Evolutionary conservation across 2,797 vertebrate genomes (phyloP).

Genomic region (Delichon dasypus): DNA sequence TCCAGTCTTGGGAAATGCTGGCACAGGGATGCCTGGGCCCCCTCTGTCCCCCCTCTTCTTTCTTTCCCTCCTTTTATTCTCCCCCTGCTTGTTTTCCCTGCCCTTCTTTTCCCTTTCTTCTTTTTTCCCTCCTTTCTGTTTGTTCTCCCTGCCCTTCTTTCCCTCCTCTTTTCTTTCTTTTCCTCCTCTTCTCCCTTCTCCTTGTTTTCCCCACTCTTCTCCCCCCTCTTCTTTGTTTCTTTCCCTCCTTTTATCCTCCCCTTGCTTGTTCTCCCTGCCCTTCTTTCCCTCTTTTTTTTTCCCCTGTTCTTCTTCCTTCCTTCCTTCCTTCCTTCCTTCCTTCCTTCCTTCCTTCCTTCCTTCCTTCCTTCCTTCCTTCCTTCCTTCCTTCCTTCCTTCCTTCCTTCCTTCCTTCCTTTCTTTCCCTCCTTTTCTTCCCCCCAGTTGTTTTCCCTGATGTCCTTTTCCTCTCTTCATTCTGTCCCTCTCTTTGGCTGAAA

Average conservation of each 20-base stretch:
- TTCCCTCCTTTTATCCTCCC: too few relatives aligned
- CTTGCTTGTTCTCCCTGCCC: too few relatives aligned
- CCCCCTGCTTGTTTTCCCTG: background rate
- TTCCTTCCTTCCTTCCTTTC: fast-evolving
- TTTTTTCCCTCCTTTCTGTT: background rate
- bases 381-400: too few relatives aligned
- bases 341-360: too few relatives aligned
- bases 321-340: background rate
- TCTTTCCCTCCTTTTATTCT: background rate
- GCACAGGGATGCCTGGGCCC: background rate
- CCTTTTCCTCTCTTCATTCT: too few relatives aligned
- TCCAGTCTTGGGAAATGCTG: background rate
- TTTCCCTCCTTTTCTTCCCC: too few relatives aligned
- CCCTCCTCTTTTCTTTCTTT: too few relatives aligned
- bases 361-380: too few relatives aligned
- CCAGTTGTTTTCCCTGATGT: background rate
- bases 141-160: too few relatives aligned
- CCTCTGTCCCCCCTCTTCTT: background rate
- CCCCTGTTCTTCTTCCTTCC: background rate
- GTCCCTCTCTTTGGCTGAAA: background rate
- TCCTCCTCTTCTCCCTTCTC: too few relatives aligned
- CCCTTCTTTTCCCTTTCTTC: background rate
- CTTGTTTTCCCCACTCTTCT: background rate
- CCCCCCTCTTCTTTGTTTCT: background rate
- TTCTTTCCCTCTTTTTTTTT: background rate